These are phyloP conservation scores for Cephus nigrinus DNA, from an alignment of 2,888 invertebrate genomes.

Conservation along the genomic window DNA sequence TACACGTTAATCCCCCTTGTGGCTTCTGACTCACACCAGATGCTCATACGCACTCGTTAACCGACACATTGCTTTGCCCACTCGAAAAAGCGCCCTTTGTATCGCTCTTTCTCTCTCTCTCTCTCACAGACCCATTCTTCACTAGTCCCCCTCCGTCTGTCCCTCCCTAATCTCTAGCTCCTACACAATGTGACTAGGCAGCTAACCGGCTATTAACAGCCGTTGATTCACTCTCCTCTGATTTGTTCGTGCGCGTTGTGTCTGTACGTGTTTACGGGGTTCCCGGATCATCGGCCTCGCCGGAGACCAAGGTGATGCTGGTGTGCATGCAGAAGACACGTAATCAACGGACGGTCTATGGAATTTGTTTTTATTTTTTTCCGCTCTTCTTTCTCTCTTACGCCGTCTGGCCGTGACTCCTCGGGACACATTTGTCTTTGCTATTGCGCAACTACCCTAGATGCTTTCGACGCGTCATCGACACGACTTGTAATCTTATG, in stretches of 20 bases:
- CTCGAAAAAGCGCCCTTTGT: not conserved
- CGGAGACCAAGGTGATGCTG: not conserved
- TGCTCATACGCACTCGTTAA: constrained; percentile 29
- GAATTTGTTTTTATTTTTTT: not conserved
- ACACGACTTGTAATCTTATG: not conserved
- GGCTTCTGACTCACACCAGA: constrained; percentile 46
- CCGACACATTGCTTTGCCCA: not conserved
- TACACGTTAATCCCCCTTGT: not conserved
- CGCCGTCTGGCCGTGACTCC: no score
- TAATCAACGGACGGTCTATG: not conserved
- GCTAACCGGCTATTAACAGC: not conserved
- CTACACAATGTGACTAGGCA: not conserved
- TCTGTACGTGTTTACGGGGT: not conserved
- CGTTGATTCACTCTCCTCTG: not conserved
- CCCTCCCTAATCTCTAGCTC: not conserved
- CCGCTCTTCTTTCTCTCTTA: not conserved
- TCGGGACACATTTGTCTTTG: no score
- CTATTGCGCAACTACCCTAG: not conserved
- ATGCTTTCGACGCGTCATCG: not conserved
- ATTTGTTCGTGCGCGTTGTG: not conserved
- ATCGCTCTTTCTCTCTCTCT: not conserved
- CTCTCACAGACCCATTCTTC: not conserved
- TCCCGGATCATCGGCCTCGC: not conserved
- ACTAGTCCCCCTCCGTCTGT: not conserved
- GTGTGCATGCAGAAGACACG: not conserved